These are phyloP conservation scores for Phyllopteryx taeniolatus DNA, from an alignment of 2,113 vertebrate genomes.

Conservation along the genomic window DNA sequence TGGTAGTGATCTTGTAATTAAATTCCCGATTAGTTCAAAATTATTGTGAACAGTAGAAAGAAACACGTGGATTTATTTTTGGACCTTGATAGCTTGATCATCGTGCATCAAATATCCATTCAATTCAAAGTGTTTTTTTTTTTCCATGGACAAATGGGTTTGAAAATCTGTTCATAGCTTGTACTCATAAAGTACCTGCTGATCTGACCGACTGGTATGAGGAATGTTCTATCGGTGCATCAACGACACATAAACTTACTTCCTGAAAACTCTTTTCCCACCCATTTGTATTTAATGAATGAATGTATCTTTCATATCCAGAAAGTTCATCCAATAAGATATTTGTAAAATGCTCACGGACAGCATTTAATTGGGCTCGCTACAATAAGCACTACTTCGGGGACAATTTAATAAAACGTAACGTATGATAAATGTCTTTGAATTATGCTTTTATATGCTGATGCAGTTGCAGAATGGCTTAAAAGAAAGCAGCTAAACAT, in stretches of 20 bases:
- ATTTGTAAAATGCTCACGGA: background rate
- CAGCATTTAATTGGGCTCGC: background rate
- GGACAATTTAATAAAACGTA: background rate
- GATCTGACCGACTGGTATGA: background rate
- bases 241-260: background rate
- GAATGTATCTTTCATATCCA: background rate
- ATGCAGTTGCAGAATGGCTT: background rate
- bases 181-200: background rate
- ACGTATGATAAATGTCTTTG: conserved; percentile 9
- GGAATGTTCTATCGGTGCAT: background rate
- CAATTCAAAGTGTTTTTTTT: background rate
- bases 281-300: background rate
- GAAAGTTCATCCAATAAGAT: background rate
- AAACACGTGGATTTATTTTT: background rate
- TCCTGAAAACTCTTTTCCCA: background rate
- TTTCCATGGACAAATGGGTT: background rate
- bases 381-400: background rate
- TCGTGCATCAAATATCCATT: background rate
- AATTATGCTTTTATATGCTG: background rate
- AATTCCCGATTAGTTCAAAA: no score
- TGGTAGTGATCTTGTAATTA: no score
- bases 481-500: background rate
- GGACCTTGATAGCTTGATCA: background rate
- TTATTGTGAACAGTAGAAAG: no score
- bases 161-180: background rate